These are phyloP conservation scores for Andrena dorsata DNA, from an alignment of 2,888 invertebrate species.

Conservation along the genomic window DNA sequence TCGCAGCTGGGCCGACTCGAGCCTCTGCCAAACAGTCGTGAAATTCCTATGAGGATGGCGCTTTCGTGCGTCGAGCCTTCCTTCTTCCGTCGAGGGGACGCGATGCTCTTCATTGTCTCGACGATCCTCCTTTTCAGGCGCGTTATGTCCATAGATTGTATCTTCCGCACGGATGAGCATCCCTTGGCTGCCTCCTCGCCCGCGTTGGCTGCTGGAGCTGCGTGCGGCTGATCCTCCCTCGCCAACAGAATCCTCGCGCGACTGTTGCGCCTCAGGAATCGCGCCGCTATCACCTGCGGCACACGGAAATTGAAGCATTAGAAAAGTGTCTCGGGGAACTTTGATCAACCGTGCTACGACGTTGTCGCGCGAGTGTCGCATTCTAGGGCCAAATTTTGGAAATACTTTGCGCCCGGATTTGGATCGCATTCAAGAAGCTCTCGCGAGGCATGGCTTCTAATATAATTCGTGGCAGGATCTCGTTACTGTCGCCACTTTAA, in stretches of 20 bases:
- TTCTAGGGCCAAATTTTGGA: constrained; percentile 1
- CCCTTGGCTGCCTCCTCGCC: constrained; percentile 6
- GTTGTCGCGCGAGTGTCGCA: neutral
- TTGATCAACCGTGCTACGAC: neutral
- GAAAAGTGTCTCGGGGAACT: neutral
- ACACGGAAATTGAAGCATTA: neutral
- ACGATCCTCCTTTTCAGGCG: constrained; percentile 73
- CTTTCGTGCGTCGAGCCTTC: constrained; percentile 38
- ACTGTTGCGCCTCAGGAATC: constrained; percentile 82
- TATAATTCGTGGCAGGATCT: constrained; percentile 54
- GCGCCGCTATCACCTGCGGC: constrained; percentile 82
- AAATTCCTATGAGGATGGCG: constrained; percentile 50
- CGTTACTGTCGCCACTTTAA: constrained; percentile 57
- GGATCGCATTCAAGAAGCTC: constrained; percentile 12
- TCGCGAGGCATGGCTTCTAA: constrained; percentile 43
- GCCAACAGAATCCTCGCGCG: constrained; percentile 83
- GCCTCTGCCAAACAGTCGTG: constrained; percentile 44
- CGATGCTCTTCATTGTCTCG: constrained; percentile 78
- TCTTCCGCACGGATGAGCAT: constrained; percentile 36
- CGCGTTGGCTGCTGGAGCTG: constrained; percentile 57
- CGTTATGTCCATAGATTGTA: constrained; percentile 70
- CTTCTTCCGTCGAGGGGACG: constrained; percentile 72
- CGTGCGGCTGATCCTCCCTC: neutral
- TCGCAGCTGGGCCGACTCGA: neutral
- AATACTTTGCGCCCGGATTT: constrained; percentile 25